Conservation (phyloP, 2,113 vertebrate genomes). For the Neogale vison region DNA sequence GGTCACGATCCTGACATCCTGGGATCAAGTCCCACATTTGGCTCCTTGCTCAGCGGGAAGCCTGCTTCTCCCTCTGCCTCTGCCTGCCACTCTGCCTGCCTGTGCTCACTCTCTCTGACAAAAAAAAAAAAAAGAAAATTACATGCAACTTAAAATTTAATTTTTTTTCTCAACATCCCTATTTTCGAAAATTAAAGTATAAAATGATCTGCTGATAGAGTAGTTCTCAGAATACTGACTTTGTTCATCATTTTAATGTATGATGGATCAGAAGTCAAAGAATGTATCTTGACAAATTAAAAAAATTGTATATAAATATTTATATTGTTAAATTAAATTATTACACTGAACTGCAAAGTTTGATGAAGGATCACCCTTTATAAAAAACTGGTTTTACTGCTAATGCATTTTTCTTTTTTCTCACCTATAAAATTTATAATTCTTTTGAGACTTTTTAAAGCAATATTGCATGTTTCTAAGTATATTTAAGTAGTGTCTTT, state of each 20-base stretch:
- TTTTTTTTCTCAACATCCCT: neutral
- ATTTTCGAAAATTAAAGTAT: neutral
- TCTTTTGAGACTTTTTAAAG: neutral
- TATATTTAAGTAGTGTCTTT: neutral
- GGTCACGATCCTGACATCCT: too few species aligned
- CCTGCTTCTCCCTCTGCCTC: too few species aligned
- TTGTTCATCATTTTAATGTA: neutral
- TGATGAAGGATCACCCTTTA: neutral
- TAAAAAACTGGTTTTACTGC: neutral
- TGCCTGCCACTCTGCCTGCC: too few species aligned
- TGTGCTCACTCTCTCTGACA: too few species aligned
- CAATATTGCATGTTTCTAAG: neutral
- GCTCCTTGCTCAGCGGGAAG: too few species aligned
- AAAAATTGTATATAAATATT: neutral
- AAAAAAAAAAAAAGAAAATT: neutral
- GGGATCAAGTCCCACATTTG: too few species aligned
- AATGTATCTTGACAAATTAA: neutral
- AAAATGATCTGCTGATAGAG: neutral
- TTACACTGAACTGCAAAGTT: neutral
- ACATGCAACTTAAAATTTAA: neutral
- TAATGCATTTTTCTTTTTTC: constrained; percentile 4
- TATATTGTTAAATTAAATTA: constrained; percentile 15
- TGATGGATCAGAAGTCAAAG: neutral
- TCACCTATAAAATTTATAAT: neutral
- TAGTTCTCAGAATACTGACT: neutral